Evolutionary conservation across 2,888 invertebrate genomes (phyloP), one percentile per base, ranked within the genome.

Genomic region (Atrina japonica): DNA sequence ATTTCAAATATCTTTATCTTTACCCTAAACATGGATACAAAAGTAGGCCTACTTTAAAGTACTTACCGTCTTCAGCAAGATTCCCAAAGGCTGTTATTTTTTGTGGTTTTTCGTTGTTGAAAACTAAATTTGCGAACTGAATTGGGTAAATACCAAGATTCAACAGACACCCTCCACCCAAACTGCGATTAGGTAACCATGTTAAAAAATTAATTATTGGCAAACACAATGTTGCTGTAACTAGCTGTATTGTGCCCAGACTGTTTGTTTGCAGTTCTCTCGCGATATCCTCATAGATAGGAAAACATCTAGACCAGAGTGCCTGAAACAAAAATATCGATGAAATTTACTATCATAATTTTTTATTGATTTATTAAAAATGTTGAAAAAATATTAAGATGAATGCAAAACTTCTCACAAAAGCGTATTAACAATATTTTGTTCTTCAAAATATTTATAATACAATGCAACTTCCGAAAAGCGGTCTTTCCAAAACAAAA

Each of bases 301-400:
- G 97, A 70, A 96, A 94, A 90, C 93, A 96, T 41, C 97, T 92
- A 0, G 95, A 95, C 97, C 97, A 97, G n/a, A 96, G 92, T 0
- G 94, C 97, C 92, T 92, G 74, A 25, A 73, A 71, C 30, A 55
- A 14, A n/a, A n/a, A n/a, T n/a, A n/a, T n/a, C n/a, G n/a, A n/a
- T n/a, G n/a, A n/a, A n/a, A n/a, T n/a, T n/a, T n/a, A n/a, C n/a
- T n/a, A n/a, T n/a, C n/a, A n/a, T n/a, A n/a, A n/a, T n/a, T n/a
- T n/a, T n/a, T n/a, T n/a, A n/a, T n/a, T n/a, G n/a, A n/a, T n/a
- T n/a, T n/a, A n/a, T n/a, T n/a, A n/a, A n/a, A n/a, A n/a, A n/a
- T n/a, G n/a, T n/a, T n/a, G n/a, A n/a, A n/a, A n/a, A n/a, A n/a
- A n/a, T n/a, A n/a, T n/a, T n/a, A n/a, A n/a, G n/a, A n/a, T n/a